Evolutionary conservation across 1,140 invertebrate genomes (phyloP).

Genomic region (Anoplolepis gracilipes): DNA sequence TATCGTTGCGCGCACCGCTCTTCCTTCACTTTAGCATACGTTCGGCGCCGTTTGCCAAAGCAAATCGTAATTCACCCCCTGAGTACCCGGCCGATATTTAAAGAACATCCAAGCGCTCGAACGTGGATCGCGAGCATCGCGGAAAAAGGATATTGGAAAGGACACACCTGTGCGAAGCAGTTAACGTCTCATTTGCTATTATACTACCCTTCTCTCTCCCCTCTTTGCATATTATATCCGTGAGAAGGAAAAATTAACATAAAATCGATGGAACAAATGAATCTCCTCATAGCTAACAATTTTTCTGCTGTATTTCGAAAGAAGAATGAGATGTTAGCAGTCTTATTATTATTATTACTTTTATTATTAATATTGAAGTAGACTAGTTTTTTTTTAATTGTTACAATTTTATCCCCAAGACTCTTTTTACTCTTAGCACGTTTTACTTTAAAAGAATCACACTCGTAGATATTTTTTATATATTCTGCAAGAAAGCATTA

Average conservation of each 20-base stretch:
- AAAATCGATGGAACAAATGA: neutral
- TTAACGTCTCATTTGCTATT: slow-evolving; percentile 52
- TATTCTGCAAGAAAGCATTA: neutral
- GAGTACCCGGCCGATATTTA: slow-evolving; percentile 48
- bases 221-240: slow-evolving; percentile 8
- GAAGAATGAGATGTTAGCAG: neutral
- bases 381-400: neutral
- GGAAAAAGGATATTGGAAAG: slow-evolving; percentile 31
- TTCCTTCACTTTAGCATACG: slow-evolving; percentile 20
- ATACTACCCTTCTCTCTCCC: neutral
- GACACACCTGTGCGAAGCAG: slow-evolving; percentile 31
- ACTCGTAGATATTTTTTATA: too few relatives aligned
- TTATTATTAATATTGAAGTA: neutral
- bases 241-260: slow-evolving; percentile 21
- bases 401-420: neutral
- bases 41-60: neutral
- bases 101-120: slow-evolving; percentile 48
- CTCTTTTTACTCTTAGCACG: neutral
- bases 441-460: neutral
- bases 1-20: neutral
- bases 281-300: neutral
- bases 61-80: slow-evolving; percentile 40
- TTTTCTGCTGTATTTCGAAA: neutral
- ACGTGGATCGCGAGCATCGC: slow-evolving; percentile 6
- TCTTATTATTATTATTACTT: neutral